Evolutionary conservation across 1,140 invertebrate genomes (phyloP).

Genomic region (Trichomalopsis sarcophagae): DNA sequence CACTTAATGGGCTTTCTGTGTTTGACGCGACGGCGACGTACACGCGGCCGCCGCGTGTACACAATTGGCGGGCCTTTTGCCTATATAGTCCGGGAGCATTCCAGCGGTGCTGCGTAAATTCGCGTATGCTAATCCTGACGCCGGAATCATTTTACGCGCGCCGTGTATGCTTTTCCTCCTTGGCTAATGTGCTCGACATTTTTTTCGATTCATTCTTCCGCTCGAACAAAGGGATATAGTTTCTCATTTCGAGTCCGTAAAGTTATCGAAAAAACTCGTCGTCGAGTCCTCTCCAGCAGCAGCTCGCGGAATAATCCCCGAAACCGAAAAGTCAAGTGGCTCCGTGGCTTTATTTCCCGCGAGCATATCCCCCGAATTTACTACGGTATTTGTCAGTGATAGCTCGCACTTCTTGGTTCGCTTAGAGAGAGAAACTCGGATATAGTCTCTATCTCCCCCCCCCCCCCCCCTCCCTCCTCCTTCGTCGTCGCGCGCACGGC

Average conservation of each 20-base stretch:
- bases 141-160: conserved; percentile 2
- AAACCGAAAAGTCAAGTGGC: conserved; percentile 18
- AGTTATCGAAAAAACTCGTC: neutral
- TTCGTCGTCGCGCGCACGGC: neutral
- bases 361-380: conserved; percentile 33
- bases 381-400: conserved; percentile 46
- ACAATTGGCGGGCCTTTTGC: neutral
- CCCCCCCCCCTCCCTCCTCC: neutral
- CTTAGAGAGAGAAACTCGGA: neutral
- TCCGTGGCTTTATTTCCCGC: conserved; percentile 2
- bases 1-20: conserved; percentile 68
- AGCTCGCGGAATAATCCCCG: too few relatives aligned
- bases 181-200: neutral
- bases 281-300: too few relatives aligned
- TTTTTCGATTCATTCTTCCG: neutral
- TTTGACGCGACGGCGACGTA: conserved; percentile 59
- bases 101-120: neutral
- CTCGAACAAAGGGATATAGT: too few relatives aligned
- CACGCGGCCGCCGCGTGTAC: conserved; percentile 18
- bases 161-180: neutral
- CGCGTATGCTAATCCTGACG: conserved; percentile 22
- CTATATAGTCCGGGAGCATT: conserved; percentile 9
- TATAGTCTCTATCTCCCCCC: neutral
- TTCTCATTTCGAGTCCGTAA: neutral
- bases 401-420: conserved; percentile 38